These are phyloP conservation scores for Tenebrosternarchus preto DNA, from an alignment of 2,113 vertebrate species.

Conservation along the genomic window DNA sequence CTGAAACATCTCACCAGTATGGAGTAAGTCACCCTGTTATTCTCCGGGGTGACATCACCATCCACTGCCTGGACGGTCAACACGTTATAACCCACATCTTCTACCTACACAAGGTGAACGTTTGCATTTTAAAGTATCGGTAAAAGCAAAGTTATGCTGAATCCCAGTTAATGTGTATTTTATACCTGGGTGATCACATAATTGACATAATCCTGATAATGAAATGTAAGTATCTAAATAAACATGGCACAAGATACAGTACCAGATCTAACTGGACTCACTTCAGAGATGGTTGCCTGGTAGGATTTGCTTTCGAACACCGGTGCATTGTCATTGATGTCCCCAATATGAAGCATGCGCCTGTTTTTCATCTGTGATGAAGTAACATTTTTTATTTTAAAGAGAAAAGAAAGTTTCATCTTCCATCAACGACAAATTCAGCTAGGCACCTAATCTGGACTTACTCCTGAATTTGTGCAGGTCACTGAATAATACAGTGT, in stretches of 20 bases:
- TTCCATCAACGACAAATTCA: neutral
- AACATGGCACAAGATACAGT: neutral
- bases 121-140: neutral
- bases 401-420: neutral
- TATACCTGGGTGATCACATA: no score
- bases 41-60: slow-evolving; percentile 54
- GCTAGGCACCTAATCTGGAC: slow-evolving; percentile 6
- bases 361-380: slow-evolving; percentile 53
- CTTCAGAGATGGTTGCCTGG: slow-evolving; percentile 65
- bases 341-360: slow-evolving; percentile 51
- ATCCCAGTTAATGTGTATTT: no score
- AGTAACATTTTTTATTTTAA: neutral
- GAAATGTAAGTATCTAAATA: neutral
- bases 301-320: slow-evolving; percentile 65
- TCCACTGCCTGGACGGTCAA: slow-evolving; percentile 73
- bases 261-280: slow-evolving; percentile 44
- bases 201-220: no score
- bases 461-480: slow-evolving; percentile 48
- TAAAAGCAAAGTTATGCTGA: neutral
- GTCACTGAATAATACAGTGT: slow-evolving; percentile 58
- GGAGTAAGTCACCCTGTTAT: slow-evolving; percentile 67
- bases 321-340: slow-evolving; percentile 73
- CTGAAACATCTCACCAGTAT: slow-evolving; percentile 61
- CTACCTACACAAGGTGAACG: slow-evolving; percentile 29
- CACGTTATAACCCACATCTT: slow-evolving; percentile 22